Evolutionary conservation across 2,113 vertebrate genomes (phyloP).

Genomic region (Austrofundulus limnaeus): DNA sequence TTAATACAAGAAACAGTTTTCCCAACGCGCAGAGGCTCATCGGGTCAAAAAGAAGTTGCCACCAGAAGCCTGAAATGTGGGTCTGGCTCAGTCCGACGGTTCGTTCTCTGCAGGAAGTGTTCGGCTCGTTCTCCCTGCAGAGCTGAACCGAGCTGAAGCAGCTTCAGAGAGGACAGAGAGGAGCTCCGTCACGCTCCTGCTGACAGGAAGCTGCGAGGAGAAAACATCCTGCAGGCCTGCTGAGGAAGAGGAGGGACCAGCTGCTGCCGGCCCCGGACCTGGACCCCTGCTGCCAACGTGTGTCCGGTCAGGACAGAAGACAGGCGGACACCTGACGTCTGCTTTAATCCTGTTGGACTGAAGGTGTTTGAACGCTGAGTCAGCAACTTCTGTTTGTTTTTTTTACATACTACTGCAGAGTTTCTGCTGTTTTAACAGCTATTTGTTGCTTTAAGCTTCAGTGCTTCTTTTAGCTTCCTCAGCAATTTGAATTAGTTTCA

Average conservation of each 20-base stretch:
- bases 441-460: no score
- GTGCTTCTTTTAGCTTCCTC: no score
- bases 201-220: slow-evolving; percentile 8
- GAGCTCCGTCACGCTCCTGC: background rate
- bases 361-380: background rate
- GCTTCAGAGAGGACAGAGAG: slow-evolving; percentile 11
- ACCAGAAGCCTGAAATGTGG: no score
- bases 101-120: background rate
- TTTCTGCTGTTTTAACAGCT: no score
- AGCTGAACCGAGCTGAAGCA: slow-evolving; percentile 1
- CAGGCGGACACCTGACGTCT: slow-evolving; percentile 5
- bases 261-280: slow-evolving; percentile 16
- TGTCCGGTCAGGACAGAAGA: slow-evolving; percentile 15
- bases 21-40: no score
- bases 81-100: background rate
- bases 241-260: slow-evolving; percentile 7
- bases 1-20: no score
- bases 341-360: background rate
- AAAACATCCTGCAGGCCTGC: slow-evolving; percentile 32
- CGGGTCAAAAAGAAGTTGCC: no score
- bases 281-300: background rate
- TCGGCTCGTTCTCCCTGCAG: background rate
- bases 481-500: no score
- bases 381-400: no score
- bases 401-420: no score